These are phyloP conservation scores for Micronycteris hirsuta DNA, from an alignment of 2,113 vertebrate genomes.

Conservation along the genomic window DNA sequence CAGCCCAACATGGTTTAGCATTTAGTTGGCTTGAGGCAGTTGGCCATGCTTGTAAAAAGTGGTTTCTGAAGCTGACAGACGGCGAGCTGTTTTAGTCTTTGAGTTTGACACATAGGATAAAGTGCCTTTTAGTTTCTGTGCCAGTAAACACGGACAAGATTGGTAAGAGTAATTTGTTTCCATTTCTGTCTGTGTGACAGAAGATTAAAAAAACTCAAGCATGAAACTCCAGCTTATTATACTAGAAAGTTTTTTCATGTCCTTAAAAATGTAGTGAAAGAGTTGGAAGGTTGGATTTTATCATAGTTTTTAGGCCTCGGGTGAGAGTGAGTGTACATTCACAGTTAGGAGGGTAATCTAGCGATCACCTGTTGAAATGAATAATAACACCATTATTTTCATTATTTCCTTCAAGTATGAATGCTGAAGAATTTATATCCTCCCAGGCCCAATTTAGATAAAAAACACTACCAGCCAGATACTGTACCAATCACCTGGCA, in stretches of 20 bases:
- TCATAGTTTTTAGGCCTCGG: background rate
- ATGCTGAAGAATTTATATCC: background rate
- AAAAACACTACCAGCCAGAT: background rate
- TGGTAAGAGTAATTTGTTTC: background rate
- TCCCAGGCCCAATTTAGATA: background rate
- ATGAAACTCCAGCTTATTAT: background rate
- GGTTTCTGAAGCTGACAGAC: conserved; percentile 46
- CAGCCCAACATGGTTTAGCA: conserved; percentile 36
- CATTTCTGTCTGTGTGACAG: background rate
- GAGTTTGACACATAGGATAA: conserved; percentile 31
- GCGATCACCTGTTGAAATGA: background rate
- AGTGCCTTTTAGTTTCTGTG: conserved; percentile 23
- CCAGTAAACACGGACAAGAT: background rate
- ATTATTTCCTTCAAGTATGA: background rate
- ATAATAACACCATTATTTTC: background rate
- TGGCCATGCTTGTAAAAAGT: conserved; percentile 50
- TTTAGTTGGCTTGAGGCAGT: conserved; percentile 53
- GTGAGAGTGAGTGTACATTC: background rate
- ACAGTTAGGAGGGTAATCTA: background rate
- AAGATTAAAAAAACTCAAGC: conserved; percentile 2
- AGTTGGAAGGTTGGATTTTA: conserved; percentile 1
- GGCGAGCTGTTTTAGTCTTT: conserved; percentile 50
- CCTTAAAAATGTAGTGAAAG: background rate
- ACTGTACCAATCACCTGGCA: background rate
- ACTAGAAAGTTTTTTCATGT: background rate